These are phyloP conservation scores for Pontoporia blainvillei DNA, from an alignment of 2,113 vertebrate genomes.

Conservation along the genomic window DNA sequence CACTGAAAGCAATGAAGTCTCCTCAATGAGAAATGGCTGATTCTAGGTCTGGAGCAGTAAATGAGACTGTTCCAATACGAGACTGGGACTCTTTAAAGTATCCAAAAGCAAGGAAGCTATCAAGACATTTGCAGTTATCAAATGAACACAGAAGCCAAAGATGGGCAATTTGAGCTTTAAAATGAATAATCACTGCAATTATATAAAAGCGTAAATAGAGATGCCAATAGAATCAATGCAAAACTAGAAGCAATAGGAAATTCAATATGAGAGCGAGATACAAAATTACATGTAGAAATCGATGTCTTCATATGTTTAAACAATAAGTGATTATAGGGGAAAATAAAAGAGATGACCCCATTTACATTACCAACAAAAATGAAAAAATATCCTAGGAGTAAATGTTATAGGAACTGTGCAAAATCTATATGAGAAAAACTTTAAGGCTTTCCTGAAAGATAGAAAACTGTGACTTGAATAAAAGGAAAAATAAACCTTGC, in stretches of 20 bases:
- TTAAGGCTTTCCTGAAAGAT: neutral
- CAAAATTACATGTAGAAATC: constrained; percentile 18
- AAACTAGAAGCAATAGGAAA: neutral
- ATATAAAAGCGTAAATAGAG: neutral
- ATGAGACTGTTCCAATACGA: neutral
- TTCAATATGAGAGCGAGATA: neutral
- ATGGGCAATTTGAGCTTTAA: neutral
- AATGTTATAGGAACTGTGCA: neutral
- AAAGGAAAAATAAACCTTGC: constrained; percentile 4
- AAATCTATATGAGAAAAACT: neutral
- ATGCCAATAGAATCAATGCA: neutral
- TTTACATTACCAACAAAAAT: neutral
- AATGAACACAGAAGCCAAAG: neutral
- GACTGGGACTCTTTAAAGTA: neutral
- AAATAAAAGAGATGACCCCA: neutral
- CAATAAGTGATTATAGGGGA: neutral
- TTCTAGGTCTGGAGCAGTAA: neutral
- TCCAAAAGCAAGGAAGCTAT: neutral
- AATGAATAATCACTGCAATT: neutral
- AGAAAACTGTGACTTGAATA: neutral
- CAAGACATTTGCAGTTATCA: neutral
- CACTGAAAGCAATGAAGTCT: neutral
- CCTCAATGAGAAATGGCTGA: neutral
- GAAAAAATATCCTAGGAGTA: neutral
- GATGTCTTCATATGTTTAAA: neutral